Evolutionary conservation across 1,140 invertebrate genomes (phyloP).

Genomic region (Drosophila sp.): DNA sequence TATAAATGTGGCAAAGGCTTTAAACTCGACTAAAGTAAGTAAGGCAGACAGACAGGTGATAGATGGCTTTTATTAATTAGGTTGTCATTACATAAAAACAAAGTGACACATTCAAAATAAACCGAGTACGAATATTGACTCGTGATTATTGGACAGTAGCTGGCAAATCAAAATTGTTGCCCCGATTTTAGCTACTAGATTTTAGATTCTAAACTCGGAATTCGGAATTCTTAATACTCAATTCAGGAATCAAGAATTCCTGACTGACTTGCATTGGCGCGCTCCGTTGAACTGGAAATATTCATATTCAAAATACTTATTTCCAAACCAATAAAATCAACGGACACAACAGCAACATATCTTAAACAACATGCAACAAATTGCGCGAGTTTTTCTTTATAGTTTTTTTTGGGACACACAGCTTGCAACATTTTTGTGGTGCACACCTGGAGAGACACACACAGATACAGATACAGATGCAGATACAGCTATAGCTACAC

Average conservation of each 20-base stretch:
- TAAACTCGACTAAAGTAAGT: conserved; percentile 58
- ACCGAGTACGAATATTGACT: not conserved
- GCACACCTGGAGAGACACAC: conserved; percentile 44
- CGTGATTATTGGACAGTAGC: conserved; percentile 5
- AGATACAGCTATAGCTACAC: conserved; percentile 33
- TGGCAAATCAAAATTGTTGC: conserved; percentile 21
- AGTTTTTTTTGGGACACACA: conserved; percentile 63
- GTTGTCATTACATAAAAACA: conserved; percentile 50
- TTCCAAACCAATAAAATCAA: conserved; percentile 12
- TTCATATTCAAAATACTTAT: conserved; percentile 38
- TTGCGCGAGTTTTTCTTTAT: conserved; percentile 43
- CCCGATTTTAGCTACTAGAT: not conserved
- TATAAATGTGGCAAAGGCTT: conserved; percentile 35
- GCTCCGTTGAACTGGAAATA: conserved; percentile 51
- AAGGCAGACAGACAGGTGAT: conserved; percentile 48
- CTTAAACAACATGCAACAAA: conserved; percentile 58
- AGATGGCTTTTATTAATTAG: conserved; percentile 80
- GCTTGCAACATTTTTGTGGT: conserved; percentile 64
- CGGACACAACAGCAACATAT: conserved; percentile 31
- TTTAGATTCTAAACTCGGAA: conserved; percentile 8
- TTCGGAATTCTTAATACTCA: conserved; percentile 5
- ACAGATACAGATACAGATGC: conserved; percentile 7
- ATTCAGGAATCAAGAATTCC: not conserved
- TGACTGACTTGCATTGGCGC: conserved; percentile 30
- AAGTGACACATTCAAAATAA: conserved; percentile 19